Evolutionary conservation across 2,888 invertebrate species (phyloP).

Genomic region (Drosophila crucigera): DNA sequence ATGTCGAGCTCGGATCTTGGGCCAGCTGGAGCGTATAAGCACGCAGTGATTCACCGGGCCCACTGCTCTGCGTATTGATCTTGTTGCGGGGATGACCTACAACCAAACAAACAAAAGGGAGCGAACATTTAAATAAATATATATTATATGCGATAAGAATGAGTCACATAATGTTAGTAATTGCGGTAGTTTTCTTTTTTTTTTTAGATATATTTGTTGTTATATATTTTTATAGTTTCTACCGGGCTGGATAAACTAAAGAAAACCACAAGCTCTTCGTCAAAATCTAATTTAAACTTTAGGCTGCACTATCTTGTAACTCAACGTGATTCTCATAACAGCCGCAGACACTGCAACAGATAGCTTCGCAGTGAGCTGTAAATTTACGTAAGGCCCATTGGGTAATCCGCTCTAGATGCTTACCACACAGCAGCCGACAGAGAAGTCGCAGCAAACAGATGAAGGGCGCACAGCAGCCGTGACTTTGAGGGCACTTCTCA

Average conservation of each 20-base stretch:
- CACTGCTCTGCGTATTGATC: conserved; percentile 85
- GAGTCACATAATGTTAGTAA: not conserved
- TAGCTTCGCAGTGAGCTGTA: not conserved
- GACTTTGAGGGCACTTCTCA: conserved; percentile 61
- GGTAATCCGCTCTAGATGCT: conserved; percentile 43
- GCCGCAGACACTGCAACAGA: not conserved
- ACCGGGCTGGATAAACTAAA: not conserved
- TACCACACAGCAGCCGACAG: conserved; percentile 78
- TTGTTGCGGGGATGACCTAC: conserved; percentile 91
- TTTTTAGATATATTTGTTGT: not conserved
- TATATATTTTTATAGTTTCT: too few relatives aligned
- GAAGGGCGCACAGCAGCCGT: conserved; percentile 66
- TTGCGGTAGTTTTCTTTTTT: not conserved
- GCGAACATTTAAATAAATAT: not conserved
- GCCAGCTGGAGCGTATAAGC: conserved; percentile 93
- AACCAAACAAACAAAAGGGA: conserved; percentile 57
- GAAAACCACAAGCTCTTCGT: not conserved
- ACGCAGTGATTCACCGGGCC: conserved; percentile 90
- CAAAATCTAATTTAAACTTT: not conserved
- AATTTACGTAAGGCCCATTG: not conserved
- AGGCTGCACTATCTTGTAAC: not conserved
- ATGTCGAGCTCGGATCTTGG: conserved; percentile 94
- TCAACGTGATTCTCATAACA: not conserved
- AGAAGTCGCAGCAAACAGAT: conserved; percentile 68
- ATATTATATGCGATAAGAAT: not conserved